Evolutionary conservation across 2,113 vertebrate genomes (phyloP), one percentile per base, ranked within the genome.

Genomic region (Atractosteus spatula): DNA sequence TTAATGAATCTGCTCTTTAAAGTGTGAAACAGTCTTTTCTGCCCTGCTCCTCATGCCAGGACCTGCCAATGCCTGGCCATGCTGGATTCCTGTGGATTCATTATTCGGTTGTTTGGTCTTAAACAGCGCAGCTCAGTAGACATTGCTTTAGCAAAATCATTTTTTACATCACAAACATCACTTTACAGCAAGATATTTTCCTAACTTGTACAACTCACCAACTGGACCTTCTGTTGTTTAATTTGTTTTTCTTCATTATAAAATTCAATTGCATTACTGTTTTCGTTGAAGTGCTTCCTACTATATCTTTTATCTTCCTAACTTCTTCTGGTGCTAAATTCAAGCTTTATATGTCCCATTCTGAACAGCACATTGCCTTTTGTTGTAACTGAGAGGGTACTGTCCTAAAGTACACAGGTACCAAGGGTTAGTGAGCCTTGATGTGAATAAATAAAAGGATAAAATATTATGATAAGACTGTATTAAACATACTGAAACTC

Each of bases 301-400:
- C 81, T 72, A 71, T 69, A 74, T 72, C 11, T 74, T 80, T 77
- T 56, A 70, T 75, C 79, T 77, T 77, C 78, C 76, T 59, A 76
- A 70, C 42, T 73, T 75, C 74, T 78, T 80, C 81, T 86, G 91
- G 90, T 90, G 91, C 90, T 91, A 89, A 84, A 72, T 64, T 70
- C 81, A 75, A 84, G 70, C 83, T 80, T 82, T 76, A 78, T 77
- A 73, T 78, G 51, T 81, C 78, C 84, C 82, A 76, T 86, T 82
- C 71, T 79, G 83, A 85, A 84, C 79, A 85, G 77, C 54, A 81
- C 74, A 75, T 68, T 80, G 85, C 86, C 88, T 84, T 88, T 73
- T 82, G 54, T 66, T 81, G 71, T 75, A 76, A 81, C 81, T 78
- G 82, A 78, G 81, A 78, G 78, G 79, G 86, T 78, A 80, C 70